Percentiles rank a stretch among this genome's conserved stretches.
Conservation (phyloP, 2,797 vertebrate genomes). For the Cichlasoma orientale region DNA sequence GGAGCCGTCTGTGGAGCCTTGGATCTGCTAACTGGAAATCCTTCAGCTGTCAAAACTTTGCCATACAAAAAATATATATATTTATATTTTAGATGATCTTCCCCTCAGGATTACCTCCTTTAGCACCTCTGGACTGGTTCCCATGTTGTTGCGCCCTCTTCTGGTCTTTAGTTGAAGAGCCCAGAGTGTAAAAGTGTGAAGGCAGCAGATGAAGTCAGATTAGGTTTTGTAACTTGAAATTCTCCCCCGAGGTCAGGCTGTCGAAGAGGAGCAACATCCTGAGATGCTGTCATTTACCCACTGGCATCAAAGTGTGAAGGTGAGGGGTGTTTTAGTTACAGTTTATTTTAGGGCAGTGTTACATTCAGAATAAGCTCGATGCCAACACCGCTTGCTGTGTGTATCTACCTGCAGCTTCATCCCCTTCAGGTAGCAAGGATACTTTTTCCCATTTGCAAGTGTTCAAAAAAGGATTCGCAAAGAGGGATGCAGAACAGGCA, state of each 20-base stretch:
- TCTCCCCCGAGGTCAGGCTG: too few relatives aligned
- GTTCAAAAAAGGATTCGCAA: neutral
- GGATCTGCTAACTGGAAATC: too few relatives aligned
- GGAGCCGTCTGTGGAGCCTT: too few relatives aligned
- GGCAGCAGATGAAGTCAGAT: rapidly evolving
- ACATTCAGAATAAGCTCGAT: too few relatives aligned
- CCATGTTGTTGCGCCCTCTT: neutral
- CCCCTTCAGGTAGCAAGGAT: neutral
- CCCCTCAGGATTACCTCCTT: neutral
- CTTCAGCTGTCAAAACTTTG: too few relatives aligned
- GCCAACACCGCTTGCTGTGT: too few relatives aligned
- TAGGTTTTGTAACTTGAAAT: neutral
- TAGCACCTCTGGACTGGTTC: neutral
- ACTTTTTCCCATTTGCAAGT: neutral
- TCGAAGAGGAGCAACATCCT: rapidly evolving
- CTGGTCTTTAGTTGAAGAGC: neutral
- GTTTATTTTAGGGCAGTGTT: too few relatives aligned
- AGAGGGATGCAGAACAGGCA: neutral
- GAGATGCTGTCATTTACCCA: neutral
- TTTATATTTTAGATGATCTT: neutral
- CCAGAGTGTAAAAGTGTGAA: neutral
- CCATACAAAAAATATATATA: too few relatives aligned
- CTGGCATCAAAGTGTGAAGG: neutral
- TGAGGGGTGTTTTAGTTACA: neutral
- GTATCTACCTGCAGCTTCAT: rapidly evolving